Evolutionary conservation across 2,797 vertebrate species (phyloP).

Genomic region (Alcedo quadribrachys): DNA sequence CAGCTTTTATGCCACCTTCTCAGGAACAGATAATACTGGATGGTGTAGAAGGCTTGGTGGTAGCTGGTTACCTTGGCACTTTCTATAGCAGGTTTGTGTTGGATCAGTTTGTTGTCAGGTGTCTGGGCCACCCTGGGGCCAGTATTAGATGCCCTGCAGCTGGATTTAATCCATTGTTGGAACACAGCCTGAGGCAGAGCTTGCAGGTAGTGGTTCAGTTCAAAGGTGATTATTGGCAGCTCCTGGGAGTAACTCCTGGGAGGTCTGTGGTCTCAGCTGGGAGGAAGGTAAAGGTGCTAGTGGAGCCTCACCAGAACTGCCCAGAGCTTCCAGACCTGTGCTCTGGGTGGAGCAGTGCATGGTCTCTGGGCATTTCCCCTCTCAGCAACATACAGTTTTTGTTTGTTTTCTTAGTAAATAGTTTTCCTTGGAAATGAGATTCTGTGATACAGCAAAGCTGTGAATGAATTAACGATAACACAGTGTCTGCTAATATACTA

Average conservation of each 20-base stretch:
- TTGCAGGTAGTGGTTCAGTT: neutral
- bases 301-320: neutral
- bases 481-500: neutral
- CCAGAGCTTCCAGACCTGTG: neutral
- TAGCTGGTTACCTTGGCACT: neutral
- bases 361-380: neutral
- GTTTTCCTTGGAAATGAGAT: neutral
- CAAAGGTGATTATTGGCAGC: neutral
- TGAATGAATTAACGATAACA: neutral
- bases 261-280: neutral
- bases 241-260: neutral
- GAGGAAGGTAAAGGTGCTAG: neutral
- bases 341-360: neutral
- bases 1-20: slow-evolving; percentile 2
- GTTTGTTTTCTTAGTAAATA: rapidly evolving
- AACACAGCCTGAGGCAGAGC: neutral
- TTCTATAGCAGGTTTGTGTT: neutral
- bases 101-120: neutral
- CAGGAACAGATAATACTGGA: neutral
- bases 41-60: neutral
- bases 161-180: neutral
- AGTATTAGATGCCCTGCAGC: neutral
- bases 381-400: neutral
- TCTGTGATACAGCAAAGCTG: rapidly evolving
- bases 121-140: neutral